phyloP scores from a whole-genome alignment of 2,797 vertebrate genomes.

The Paguma larvata region DNA sequence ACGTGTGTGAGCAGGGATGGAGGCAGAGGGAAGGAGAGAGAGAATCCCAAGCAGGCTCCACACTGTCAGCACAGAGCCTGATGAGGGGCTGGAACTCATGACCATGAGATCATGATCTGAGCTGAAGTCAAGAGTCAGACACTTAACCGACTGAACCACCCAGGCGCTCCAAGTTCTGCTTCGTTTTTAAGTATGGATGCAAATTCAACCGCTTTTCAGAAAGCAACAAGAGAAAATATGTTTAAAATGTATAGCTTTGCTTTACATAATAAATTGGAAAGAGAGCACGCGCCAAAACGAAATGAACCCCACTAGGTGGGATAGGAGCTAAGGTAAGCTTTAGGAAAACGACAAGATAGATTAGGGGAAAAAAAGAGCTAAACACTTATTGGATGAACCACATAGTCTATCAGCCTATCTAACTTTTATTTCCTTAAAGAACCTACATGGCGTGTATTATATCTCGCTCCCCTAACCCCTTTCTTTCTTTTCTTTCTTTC shows the following conservation, averaged over 20 bases:
- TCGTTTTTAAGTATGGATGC: constrained; percentile 41
- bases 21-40: too few species aligned
- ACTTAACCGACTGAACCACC: too few species aligned
- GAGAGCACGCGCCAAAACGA: not conserved
- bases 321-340: not conserved
- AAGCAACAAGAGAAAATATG: constrained; percentile 20
- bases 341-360: not conserved
- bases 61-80: too few species aligned
- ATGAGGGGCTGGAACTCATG: too few species aligned
- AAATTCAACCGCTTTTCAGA: constrained; percentile 40
- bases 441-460: not conserved
- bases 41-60: too few species aligned
- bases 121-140: too few species aligned
- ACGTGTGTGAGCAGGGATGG: too few species aligned
- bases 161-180: not conserved
- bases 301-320: not conserved
- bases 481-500: too few species aligned
- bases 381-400: not conserved
- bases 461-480: not conserved
- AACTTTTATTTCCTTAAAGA: constrained; percentile 53
- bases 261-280: constrained; percentile 31
- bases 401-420: not conserved
- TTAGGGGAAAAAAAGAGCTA: not conserved
- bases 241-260: not conserved
- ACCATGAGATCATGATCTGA: too few species aligned